Evolutionary conservation across 37 sponge, comb jelly and placozoan species (phyloP), one percentile per base, ranked within the genome.

Genomic region (Diacarnus erythraeanus): DNA sequence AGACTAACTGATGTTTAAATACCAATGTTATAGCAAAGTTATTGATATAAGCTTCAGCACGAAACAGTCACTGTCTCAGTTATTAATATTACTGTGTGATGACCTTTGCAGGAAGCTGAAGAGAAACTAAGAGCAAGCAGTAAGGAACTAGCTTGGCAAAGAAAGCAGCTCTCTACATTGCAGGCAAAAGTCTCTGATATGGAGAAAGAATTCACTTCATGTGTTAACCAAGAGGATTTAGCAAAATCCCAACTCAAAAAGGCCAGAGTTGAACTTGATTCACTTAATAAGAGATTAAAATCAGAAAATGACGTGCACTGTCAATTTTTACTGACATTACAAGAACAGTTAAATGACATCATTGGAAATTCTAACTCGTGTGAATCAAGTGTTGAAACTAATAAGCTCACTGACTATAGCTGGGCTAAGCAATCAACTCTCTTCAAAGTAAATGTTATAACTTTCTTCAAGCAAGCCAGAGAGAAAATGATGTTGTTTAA

Each of bases 101-200:
- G n/a, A n/a, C n/a, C n/a, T n/a, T 12, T 47, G 12, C 51, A 82
- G 83, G 83, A 82, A 43, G 57, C 66, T 33, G 66, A 82, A 34
- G 18, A 74, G 37, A 59, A 77, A 23, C 61, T 84, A 3, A 38
- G 70, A 42, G 42, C 54, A 27, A 83, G 57, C 58, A 39, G 27
- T 42, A n/a, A 51, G 33, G 84, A 84, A 31, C 39, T 84, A 2
- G 0, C 77, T 9, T 31, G 84, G 21, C 29, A 31, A 31, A 82
- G 56, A 8, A 30, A 44, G 3, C 75, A 82, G 56, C 63, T 82
- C 12, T 35, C 56, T 44, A 29, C 20, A 4, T 56, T 5, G 18
- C 37, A 47, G 38, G 61, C 26, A 2, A 71, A 39, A 38, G 59
- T 42, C 26, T 21, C 27, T 17, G n/a, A 27, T 17, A 71, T 71